Conservation (phyloP, 2,113 vertebrate genomes). For the Naja naja region DNA sequence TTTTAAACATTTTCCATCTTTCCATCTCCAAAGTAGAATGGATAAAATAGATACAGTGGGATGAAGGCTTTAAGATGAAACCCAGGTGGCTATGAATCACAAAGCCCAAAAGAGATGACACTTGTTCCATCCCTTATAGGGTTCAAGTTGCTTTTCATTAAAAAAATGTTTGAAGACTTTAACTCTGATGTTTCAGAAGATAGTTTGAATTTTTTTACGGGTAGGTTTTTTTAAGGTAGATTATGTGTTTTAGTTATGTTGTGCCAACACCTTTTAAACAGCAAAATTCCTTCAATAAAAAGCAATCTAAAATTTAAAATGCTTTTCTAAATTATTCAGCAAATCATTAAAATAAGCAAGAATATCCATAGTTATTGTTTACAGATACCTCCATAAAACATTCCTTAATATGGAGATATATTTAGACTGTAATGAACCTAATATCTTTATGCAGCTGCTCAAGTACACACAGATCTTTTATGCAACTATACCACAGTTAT, state of each 20-base stretch:
- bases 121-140: neutral
- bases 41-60: neutral
- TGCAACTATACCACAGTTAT: neutral
- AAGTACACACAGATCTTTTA: neutral
- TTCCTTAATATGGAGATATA: neutral
- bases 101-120: neutral
- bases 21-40: neutral
- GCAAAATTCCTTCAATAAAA: neutral
- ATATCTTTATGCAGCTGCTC: neutral
- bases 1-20: neutral
- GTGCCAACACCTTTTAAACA: neutral
- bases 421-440: neutral
- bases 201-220: neutral
- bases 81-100: neutral
- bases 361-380: neutral
- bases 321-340: neutral
- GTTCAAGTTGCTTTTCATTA: neutral
- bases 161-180: neutral
- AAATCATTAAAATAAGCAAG: neutral
- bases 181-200: neutral
- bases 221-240: neutral
- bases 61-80: neutral
- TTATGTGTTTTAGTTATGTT: neutral
- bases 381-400: neutral
- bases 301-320: neutral